Evolutionary conservation across 2,888 invertebrate genomes (phyloP).

Genomic region (Cataglyphis livida): DNA sequence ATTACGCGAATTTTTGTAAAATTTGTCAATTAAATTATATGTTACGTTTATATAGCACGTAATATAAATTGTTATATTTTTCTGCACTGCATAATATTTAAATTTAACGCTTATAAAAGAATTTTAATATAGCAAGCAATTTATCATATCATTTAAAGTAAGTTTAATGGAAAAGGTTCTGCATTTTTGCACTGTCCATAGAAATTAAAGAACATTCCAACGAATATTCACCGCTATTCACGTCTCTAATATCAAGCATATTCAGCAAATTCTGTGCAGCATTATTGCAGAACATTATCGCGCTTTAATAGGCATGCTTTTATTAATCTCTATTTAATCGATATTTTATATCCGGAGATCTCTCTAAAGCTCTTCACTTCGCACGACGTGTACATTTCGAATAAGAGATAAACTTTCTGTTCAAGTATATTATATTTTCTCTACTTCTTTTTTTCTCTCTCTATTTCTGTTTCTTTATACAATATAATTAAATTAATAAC

Average conservation of each 20-base stretch:
- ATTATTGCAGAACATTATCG: slow-evolving; percentile 23
- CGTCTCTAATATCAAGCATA: slow-evolving; percentile 20
- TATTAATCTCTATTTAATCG: slow-evolving; percentile 41
- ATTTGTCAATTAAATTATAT: background rate
- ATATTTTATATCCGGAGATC: slow-evolving; percentile 25
- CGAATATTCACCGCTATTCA: slow-evolving; percentile 17
- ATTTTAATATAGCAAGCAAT: slow-evolving; percentile 15
- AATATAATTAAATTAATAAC: slow-evolving; percentile 29
- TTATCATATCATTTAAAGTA: background rate
- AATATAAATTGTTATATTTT: background rate
- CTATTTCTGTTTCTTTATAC: background rate
- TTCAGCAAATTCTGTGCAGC: slow-evolving; percentile 3
- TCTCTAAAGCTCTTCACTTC: slow-evolving; percentile 20
- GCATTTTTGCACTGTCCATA: slow-evolving; percentile 8
- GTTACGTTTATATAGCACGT: background rate
- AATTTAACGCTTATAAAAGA: background rate
- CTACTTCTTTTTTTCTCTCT: background rate
- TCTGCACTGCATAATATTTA: background rate
- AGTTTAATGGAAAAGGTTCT: background rate
- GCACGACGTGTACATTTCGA: background rate
- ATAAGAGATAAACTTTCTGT: slow-evolving; percentile 34
- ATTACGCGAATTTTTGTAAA: background rate
- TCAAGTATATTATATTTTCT: slow-evolving; percentile 14
- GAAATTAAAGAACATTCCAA: slow-evolving; percentile 24
- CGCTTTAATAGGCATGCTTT: slow-evolving; percentile 30